Conservation (phyloP, 2,113 vertebrate genomes). For the Himantopus leucocephalus region DNA sequence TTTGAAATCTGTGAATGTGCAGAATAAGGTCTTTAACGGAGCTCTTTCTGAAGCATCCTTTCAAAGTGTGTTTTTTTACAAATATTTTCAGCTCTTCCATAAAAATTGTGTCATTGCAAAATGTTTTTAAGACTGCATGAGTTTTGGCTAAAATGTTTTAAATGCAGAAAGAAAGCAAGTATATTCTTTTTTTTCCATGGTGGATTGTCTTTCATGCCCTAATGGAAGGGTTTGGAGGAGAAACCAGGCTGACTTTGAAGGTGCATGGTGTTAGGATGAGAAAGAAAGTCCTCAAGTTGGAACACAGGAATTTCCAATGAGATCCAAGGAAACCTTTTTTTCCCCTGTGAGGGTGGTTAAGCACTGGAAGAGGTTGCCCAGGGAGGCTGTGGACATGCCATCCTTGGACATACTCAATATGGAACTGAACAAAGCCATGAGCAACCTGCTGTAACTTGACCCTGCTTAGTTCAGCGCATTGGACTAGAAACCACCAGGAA, state of each 20-base stretch:
- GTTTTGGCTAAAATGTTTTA: neutral
- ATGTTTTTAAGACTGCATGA: neutral
- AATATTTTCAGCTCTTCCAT: neutral
- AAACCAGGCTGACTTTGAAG: neutral
- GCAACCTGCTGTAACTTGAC: neutral
- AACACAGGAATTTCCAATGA: neutral
- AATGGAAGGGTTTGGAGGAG: neutral
- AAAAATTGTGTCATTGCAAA: neutral
- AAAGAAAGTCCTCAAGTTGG: neutral
- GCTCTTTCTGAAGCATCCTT: neutral
- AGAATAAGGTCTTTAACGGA: neutral
- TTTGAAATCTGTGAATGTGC: neutral
- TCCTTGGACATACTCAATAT: neutral
- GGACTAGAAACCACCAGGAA: neutral
- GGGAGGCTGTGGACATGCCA: neutral
- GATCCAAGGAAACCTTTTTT: neutral
- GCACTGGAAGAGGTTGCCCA: neutral
- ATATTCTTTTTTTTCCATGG: fast-evolving
- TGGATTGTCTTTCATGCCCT: neutral
- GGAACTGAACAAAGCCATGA: neutral
- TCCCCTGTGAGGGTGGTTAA: neutral
- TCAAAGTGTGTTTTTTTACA: neutral
- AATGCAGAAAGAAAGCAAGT: neutral
- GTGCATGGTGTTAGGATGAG: neutral
- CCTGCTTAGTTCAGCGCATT: neutral